Evolutionary conservation across 2,113 vertebrate genomes (phyloP).

Genomic region (Sebastes schlegelii): DNA sequence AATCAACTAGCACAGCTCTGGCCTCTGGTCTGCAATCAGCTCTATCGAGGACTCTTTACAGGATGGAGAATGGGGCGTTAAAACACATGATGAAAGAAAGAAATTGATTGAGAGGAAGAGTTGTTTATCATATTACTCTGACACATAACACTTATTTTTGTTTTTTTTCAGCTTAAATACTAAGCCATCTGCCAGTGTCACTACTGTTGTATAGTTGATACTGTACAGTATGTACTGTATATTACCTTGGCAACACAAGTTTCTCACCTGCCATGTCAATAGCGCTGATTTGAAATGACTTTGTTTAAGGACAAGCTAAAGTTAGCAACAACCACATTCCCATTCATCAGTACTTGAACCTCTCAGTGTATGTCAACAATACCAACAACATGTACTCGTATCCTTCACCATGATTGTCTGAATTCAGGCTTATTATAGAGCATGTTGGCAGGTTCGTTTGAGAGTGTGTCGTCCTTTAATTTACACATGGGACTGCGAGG

Average conservation of each 20-base stretch:
- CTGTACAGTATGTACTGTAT: neutral
- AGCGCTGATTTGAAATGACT: constrained; percentile 29
- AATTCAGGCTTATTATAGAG: constrained; percentile 85
- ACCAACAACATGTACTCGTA: constrained; percentile 1
- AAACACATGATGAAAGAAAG: neutral
- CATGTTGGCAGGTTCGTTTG: constrained; percentile 38
- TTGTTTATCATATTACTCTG: constrained; percentile 2
- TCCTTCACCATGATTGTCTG: constrained; percentile 13
- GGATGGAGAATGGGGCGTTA: constrained; percentile 8
- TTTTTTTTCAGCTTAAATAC: constrained; percentile 16
- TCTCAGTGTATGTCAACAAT: neutral
- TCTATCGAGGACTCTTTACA: constrained; percentile 58
- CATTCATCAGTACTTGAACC: constrained; percentile 18
- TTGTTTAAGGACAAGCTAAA: constrained; percentile 29
- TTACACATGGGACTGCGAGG: constrained; percentile 23
- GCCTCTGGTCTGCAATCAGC: constrained; percentile 60
- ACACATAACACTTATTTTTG: neutral
- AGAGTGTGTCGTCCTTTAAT: constrained; percentile 44
- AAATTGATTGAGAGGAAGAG: neutral
- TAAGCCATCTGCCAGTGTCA: neutral
- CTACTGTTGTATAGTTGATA: neutral
- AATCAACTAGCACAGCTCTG: constrained; percentile 48
- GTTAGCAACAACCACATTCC: neutral
- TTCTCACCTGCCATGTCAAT: constrained; percentile 24
- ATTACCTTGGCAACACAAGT: constrained; percentile 40